Base-by-base conservation (phyloP, 2,888 invertebrate genomes). In the Chydorus sphaericus region DNA sequence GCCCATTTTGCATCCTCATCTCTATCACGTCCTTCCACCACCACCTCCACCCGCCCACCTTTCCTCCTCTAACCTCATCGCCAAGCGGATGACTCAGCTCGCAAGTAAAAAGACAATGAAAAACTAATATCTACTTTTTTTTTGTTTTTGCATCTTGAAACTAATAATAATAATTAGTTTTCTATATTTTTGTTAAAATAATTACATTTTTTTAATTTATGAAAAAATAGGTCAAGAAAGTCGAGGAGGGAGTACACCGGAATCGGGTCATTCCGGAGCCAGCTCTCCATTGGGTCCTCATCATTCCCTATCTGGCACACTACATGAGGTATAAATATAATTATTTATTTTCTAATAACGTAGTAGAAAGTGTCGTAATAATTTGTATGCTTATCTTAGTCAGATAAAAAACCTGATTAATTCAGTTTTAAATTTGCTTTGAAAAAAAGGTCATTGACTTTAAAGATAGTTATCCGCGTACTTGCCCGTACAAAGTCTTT, bases 81-180 rank as follows among this genome's bases (percentile, higher is more conserved):
- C 31, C 14, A 80, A 82, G 71, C 81, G 85, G 74, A 82, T 80
- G 69, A 75, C 80, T 62, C 74, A 80, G 62, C 70, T 79, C 64
- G 74, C 77, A 76, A 77, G 78, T 74, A 73, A 52, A 31, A 23
- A 18, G 30, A 3, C 11, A 44, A 59, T 52, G 58, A 59, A 14
- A 14, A 30, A 14, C 10, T 50, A 30, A 50, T 16, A n/a, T 7
- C 11, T 49, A 26, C n/a, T 16, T 26, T 30, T 16, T 44, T 14
- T 16, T 44, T 44, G n/a, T 44, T 44, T 44, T 8, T 30, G 28
- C 11, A 26, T 18, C 30, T 49, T 49, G 26, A 33, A 11, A 33
- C 10, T 33, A 33, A 33, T 33, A 11, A 33, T 33, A 33, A 11
- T 33, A 10, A 11, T 33, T 11, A 33, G 10, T 33, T 33, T 33